Conservation (phyloP, 37 sponge, comb jelly and placozoan species). For the Diacarnus erythraeanus region DNA sequence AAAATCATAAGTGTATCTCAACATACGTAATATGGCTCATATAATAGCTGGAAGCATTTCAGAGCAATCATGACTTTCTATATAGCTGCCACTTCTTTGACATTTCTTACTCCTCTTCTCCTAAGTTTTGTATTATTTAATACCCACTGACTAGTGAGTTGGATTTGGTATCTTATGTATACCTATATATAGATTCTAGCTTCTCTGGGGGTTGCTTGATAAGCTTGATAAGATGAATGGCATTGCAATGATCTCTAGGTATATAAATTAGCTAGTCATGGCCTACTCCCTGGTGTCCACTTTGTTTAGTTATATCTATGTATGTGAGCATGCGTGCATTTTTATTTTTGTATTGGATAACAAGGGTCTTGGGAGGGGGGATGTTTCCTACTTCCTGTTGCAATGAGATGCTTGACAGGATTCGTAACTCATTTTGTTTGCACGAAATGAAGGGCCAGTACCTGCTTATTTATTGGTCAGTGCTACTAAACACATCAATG, state of each 20-base stretch:
- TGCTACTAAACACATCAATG: no score
- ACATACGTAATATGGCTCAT: no score
- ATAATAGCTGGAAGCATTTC: conserved; percentile 41
- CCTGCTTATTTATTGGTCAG: no score
- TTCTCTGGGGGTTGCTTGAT: conserved; percentile 60
- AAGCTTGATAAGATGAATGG: conserved; percentile 82
- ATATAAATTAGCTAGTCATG: background rate
- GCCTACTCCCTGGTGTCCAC: no score
- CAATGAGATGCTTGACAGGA: background rate
- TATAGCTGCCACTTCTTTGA: background rate
- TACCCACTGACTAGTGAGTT: background rate
- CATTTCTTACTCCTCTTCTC: conserved; percentile 9
- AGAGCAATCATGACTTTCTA: conserved; percentile 35
- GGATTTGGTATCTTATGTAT: background rate
- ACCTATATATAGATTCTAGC: background rate
- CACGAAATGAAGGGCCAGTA: no score
- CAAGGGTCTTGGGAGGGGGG: background rate
- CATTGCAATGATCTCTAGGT: conserved; percentile 31
- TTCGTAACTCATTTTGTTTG: no score
- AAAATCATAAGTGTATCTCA: no score
- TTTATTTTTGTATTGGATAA: no score
- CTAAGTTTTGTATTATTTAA: conserved; percentile 40
- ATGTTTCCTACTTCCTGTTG: no score
- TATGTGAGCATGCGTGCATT: no score
- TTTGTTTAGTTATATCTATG: no score